phyloP scores from a whole-genome alignment of 2,888 invertebrate species.

The Mimachlamys varia region DNA sequence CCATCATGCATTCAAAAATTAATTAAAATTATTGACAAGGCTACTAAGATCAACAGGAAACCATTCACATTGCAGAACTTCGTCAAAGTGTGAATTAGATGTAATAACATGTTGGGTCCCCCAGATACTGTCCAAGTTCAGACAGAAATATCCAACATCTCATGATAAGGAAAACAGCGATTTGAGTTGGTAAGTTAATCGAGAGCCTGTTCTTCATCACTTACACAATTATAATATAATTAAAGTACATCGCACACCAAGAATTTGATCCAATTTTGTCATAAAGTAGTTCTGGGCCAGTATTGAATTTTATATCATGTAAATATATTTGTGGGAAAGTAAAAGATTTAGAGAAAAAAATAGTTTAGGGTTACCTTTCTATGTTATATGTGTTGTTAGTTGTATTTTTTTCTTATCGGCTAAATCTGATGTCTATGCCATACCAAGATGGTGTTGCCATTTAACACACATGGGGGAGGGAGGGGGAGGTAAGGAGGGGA shows the following conservation, averaged over 20 bases:
- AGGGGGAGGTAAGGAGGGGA: background rate
- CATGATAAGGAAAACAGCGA: too few species aligned
- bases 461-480: background rate
- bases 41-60: too few species aligned
- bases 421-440: background rate
- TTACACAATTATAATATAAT: background rate
- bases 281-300: background rate
- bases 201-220: background rate
- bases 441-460: background rate
- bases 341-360: background rate
- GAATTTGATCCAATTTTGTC: background rate
- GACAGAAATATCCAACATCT: too few species aligned
- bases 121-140: too few species aligned
- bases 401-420: background rate
- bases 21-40: too few species aligned
- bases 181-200: background rate
- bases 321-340: conserved; percentile 29
- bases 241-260: background rate
- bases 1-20: background rate
- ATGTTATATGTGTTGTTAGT: background rate
- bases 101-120: too few species aligned
- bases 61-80: too few species aligned
- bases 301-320: background rate
- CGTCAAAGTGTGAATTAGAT: too few species aligned
- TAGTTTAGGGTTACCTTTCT: background rate